Percentiles rank a stretch among this genome's conserved stretches.
phyloP scores from a whole-genome alignment of 1,140 invertebrate genomes.

The Drosophila insularis region DNA sequence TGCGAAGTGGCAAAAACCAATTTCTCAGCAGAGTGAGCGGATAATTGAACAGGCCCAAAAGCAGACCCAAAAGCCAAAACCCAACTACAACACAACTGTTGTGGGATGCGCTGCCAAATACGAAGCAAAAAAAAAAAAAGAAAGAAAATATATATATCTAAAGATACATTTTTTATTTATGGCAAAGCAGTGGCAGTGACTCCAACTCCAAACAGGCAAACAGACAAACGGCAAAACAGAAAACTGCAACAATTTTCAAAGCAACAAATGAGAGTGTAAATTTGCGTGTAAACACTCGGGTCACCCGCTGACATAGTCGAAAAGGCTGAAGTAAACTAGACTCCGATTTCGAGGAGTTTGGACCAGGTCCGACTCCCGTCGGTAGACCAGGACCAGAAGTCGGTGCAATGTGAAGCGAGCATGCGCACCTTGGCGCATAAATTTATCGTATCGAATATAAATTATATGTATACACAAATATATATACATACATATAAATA shows the following conservation, averaged over 20 bases:
- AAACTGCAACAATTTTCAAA: slow-evolving; percentile 60
- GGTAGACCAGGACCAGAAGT: slow-evolving; percentile 51
- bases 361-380: slow-evolving; percentile 24
- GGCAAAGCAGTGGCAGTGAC: slow-evolving; percentile 62
- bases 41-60: slow-evolving; percentile 62
- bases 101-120: slow-evolving; percentile 79
- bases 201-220: slow-evolving; percentile 23
- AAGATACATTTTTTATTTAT: slow-evolving; percentile 62
- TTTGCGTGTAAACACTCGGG: slow-evolving; percentile 82
- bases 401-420: slow-evolving; percentile 35
- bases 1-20: slow-evolving; percentile 80
- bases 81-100: slow-evolving; percentile 44
- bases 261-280: slow-evolving; percentile 82
- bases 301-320: slow-evolving; percentile 79
- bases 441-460: slow-evolving; percentile 80
- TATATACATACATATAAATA: slow-evolving; percentile 39
- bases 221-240: slow-evolving; percentile 44
- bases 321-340: slow-evolving; percentile 51
- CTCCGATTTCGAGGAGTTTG: slow-evolving; percentile 24
- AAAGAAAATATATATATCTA: slow-evolving; percentile 6
- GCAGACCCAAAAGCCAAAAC: slow-evolving; percentile 23
- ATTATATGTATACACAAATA: slow-evolving; percentile 56
- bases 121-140: slow-evolving; percentile 26
- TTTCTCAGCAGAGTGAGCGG: slow-evolving; percentile 77
- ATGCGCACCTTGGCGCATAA: slow-evolving; percentile 73